Conservation (phyloP, 2,888 invertebrate genomes). For the Bembecia ichneumoniformis region DNA sequence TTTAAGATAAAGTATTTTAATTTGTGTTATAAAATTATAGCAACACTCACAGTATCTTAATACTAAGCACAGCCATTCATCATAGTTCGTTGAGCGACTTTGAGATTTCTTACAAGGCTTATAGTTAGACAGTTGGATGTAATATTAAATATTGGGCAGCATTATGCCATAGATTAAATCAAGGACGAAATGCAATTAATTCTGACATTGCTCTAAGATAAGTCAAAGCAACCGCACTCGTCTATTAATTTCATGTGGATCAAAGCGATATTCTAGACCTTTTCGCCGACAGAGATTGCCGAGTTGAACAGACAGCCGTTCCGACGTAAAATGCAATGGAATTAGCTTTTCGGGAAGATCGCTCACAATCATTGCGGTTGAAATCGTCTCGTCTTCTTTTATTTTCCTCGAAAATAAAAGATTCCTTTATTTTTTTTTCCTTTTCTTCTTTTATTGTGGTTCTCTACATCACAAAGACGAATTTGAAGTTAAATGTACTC, state of each 20-base stretch:
- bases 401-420: not conserved
- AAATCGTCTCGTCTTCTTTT: not conserved
- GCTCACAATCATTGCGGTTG: slow-evolving; percentile 1
- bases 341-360: slow-evolving; percentile 1
- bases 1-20: too few species aligned
- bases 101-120: too few species aligned
- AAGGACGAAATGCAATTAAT: too few species aligned
- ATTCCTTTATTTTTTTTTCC: not conserved
- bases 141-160: too few species aligned
- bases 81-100: too few species aligned
- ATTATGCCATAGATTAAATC: too few species aligned
- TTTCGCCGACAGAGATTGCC: slow-evolving; percentile 2
- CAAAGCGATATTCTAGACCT: not conserved
- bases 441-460: not conserved
- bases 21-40: too few species aligned
- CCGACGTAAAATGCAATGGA: slow-evolving; percentile 4
- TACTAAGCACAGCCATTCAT: too few species aligned
- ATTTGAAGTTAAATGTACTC: too few species aligned
- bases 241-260: not conserved
- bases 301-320: slow-evolving; percentile 5
- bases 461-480: not conserved
- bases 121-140: too few species aligned
- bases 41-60: too few species aligned
- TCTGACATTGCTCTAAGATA: too few species aligned
- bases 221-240: not conserved